Evolutionary conservation across 2,888 invertebrate species (phyloP).

Genomic region (Torymus aiolomorphi): DNA sequence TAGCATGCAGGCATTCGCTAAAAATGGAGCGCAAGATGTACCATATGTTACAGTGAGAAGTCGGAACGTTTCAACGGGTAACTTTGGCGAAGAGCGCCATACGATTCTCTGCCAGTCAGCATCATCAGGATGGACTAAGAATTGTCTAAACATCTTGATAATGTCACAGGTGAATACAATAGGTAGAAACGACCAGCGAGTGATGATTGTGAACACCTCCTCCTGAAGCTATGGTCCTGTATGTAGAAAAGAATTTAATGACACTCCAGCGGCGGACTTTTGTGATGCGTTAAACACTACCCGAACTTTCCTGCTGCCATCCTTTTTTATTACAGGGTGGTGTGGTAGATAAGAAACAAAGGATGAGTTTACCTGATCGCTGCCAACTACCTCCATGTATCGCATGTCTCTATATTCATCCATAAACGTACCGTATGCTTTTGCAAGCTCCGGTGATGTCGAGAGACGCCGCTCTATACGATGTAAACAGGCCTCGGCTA

Average conservation of each 20-base stretch:
- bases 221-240: background rate
- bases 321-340: background rate
- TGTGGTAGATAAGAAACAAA: background rate
- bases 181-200: background rate
- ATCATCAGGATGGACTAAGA: background rate
- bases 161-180: background rate
- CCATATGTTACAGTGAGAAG: no score
- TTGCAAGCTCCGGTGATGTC: background rate
- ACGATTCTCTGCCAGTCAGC: background rate
- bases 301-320: background rate
- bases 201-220: background rate
- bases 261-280: background rate
- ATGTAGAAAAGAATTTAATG: background rate
- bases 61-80: no score
- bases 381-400: background rate
- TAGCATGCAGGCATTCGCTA: no score
- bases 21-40: no score
- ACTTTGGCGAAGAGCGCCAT: no score
- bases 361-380: background rate
- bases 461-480: background rate
- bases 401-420: background rate
- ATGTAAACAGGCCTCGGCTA: no score
- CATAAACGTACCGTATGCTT: background rate
- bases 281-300: conserved; percentile 8
- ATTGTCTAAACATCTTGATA: background rate